These are phyloP conservation scores for Pleuronectes platessa DNA, from an alignment of 2,113 vertebrate species.

Conservation along the genomic window DNA sequence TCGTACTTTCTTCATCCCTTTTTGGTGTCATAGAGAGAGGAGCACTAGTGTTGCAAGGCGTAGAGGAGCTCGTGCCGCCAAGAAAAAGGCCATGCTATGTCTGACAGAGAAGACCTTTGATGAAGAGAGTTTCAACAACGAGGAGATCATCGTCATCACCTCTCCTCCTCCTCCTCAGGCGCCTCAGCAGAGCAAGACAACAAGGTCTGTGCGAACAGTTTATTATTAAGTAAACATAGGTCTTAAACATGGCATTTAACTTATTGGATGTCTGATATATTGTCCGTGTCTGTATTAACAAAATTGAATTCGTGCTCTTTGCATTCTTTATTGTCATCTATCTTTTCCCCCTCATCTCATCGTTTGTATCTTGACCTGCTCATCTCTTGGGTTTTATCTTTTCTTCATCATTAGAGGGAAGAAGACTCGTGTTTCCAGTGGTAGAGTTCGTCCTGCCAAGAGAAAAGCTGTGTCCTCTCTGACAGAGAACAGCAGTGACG, in stretches of 20 bases:
- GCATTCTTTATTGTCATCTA: background rate
- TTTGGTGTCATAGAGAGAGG: constrained; percentile 8
- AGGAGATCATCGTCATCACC: constrained; percentile 32
- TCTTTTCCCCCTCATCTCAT: no score
- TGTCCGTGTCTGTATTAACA: no score
- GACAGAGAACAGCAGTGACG: constrained; percentile 27
- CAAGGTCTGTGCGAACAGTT: constrained; percentile 44
- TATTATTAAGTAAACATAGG: background rate
- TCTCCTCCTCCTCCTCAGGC: background rate
- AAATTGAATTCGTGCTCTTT: no score
- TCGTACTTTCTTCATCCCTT: background rate
- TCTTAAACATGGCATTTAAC: background rate
- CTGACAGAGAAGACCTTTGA: constrained; percentile 10
- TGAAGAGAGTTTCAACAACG: constrained; percentile 37
- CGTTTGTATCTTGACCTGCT: no score
- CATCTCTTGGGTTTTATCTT: background rate
- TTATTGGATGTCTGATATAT: background rate
- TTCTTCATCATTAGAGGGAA: constrained; percentile 16
- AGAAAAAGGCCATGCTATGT: constrained; percentile 2
- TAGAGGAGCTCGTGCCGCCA: background rate
- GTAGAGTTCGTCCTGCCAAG: background rate
- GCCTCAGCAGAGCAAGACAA: background rate
- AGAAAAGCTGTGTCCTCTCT: background rate
- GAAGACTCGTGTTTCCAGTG: background rate
- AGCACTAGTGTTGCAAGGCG: background rate